phyloP scores from a whole-genome alignment of 1,140 invertebrate species.

The Pseudomyrmex dendroicus region DNA sequence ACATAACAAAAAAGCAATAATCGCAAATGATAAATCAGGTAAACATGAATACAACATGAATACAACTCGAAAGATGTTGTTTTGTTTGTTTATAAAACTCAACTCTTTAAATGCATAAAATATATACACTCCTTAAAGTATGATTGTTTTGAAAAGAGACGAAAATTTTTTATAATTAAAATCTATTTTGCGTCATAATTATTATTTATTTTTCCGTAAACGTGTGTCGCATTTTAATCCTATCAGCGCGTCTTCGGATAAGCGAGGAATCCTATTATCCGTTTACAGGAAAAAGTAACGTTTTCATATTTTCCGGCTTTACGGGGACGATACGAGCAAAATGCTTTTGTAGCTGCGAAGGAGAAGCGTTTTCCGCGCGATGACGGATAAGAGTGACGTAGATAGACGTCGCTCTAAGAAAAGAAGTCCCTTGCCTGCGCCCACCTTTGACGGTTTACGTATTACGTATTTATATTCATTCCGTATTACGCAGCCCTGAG shows the following conservation, averaged over 20 bases:
- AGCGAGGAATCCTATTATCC: slow-evolving; percentile 46
- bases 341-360: slow-evolving; percentile 47
- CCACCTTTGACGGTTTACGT: slow-evolving; percentile 50
- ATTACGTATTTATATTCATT: slow-evolving; percentile 60
- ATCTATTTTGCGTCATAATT: neutral
- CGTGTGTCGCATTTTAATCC: slow-evolving; percentile 27
- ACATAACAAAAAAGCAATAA: neutral
- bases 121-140: too few species aligned
- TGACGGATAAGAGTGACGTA: slow-evolving; percentile 46
- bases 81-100: neutral
- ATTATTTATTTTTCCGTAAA: slow-evolving; percentile 18
- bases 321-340: slow-evolving; percentile 51
- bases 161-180: slow-evolving; percentile 2
- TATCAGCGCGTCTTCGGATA: slow-evolving; percentile 40
- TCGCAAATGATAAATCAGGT: neutral
- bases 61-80: neutral
- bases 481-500: slow-evolving; percentile 25
- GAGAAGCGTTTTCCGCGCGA: slow-evolving; percentile 34
- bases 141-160: too few species aligned
- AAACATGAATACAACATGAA: neutral
- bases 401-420: slow-evolving; percentile 49
- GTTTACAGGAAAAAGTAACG: slow-evolving; percentile 50
- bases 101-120: neutral
- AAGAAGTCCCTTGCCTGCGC: slow-evolving; percentile 41
- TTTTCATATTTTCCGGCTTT: slow-evolving; percentile 60